A percentile compares a stretch with the other conserved stretches of the same genome.
These are phyloP conservation scores for Cerceris rybyensis DNA, from an alignment of 2,888 invertebrate species.

Conservation along the genomic window DNA sequence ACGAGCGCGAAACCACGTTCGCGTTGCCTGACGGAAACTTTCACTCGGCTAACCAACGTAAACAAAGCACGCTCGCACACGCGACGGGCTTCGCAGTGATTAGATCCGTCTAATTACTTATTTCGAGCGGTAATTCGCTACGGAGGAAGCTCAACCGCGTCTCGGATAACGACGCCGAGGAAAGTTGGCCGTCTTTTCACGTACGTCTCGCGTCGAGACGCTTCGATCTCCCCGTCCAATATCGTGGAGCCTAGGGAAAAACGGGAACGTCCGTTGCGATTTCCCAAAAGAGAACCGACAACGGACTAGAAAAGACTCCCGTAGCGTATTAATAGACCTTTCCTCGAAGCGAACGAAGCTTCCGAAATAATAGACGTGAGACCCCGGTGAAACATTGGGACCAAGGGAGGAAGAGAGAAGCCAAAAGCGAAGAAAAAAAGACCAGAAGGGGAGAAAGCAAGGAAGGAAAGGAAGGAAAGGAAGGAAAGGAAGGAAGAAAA, in stretches of 20 bases:
- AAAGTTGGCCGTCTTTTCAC: background rate
- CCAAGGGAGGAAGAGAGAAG: too few species aligned
- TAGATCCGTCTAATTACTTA: slow-evolving; percentile 35
- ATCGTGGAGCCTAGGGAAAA: too few species aligned
- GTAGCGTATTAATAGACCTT: too few species aligned
- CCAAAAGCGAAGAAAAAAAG: too few species aligned
- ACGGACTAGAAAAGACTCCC: too few species aligned
- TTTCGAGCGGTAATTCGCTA: slow-evolving; percentile 1
- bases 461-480: background rate
- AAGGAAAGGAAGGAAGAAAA: background rate
- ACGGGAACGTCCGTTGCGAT: too few species aligned
- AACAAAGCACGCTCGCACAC: slow-evolving; percentile 53
- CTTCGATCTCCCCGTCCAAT: background rate
- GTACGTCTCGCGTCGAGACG: background rate
- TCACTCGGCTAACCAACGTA: slow-evolving; percentile 58
- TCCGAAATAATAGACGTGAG: too few species aligned
- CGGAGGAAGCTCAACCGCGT: background rate
- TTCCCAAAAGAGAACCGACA: too few species aligned
- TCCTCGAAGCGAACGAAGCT: too few species aligned
- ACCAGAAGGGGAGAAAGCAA: background rate
- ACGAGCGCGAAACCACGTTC: slow-evolving; percentile 33
- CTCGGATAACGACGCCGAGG: background rate
- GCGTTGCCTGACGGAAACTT: slow-evolving; percentile 49
- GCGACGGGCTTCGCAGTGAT: slow-evolving; percentile 30
- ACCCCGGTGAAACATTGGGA: too few species aligned